Base-by-base conservation (phyloP, 2,797 vertebrate species). In the Halcyon badia region DNA sequence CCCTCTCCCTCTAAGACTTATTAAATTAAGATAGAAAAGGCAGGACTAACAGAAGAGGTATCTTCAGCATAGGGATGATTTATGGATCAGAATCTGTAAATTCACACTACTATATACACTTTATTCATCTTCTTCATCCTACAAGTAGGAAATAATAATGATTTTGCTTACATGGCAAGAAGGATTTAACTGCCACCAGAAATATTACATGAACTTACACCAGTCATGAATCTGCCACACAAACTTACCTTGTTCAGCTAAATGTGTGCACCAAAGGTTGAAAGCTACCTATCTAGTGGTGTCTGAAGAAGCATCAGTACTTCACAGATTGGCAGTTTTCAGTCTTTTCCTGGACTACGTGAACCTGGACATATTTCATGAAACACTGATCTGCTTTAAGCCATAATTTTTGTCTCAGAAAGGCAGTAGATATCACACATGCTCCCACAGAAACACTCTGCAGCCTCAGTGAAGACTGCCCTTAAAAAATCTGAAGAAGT, bases 121-220 rank as follows among this genome's bases (percentile, higher is more conserved):
- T 79, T 80, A 41, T 75, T 93, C 77, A 64, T 77, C 62, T 64
- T 94, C 62, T 83, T 72, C 54, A 81, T 58, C 80, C 66, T 87
- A n/a, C 48, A 90, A 69, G 44, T 35, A 61, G 69, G 61, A 95
- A 95, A 83, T 86, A 94, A 90, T 84, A 82, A 92, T 61, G 31
- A 73, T 71, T 95, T 95, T 83, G 18, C 52, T 89, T 90, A 83
- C 39, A 69, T 75, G 76, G 44, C 76, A 89, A 64, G 79, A 91
- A 87, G 41, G 56, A 87, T 77, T 82, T 79, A 60, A 64, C 31
- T 77, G n/a, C 54, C 65, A 90, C 31, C 52, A 93, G 84, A 91
- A 89, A 93, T 90, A 93, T 13, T 39, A 85, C 24, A 25, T 68
- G 57, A 9, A 24, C 44, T 90, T 68, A 56, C 6, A 49, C 5